phyloP scores from a whole-genome alignment of 2,113 vertebrate genomes.

The Eurystomus gularis region DNA sequence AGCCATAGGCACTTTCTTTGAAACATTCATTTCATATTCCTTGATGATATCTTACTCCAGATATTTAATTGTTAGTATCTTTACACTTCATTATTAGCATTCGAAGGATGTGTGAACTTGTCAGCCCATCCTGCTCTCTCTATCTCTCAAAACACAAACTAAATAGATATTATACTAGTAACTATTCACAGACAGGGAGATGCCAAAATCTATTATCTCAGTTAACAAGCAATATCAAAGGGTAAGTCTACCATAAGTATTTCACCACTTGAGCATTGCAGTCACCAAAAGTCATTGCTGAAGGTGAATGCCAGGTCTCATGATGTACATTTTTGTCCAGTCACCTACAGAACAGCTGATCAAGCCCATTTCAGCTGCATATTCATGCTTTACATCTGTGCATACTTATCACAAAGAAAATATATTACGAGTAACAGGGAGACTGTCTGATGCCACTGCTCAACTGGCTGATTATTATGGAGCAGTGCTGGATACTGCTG shows the following conservation, averaged over 20 bases:
- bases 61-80: background rate
- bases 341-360: background rate
- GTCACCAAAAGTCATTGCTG: background rate
- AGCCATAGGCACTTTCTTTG: background rate
- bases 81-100: background rate
- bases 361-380: background rate
- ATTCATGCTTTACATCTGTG: fast-evolving
- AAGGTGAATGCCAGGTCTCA: background rate
- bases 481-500: background rate
- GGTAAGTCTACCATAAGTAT: background rate
- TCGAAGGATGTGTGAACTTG: background rate
- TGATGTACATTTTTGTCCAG: fast-evolving
- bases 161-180: background rate
- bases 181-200: background rate
- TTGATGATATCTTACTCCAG: background rate
- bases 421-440: background rate
- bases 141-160: background rate
- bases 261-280: background rate
- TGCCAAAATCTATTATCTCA: background rate
- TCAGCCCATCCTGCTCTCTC: background rate
- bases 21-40: background rate
- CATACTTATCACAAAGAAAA: background rate
- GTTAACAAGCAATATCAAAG: background rate
- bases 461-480: background rate
- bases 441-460: background rate